Conservation (phyloP, 2,888 invertebrate species). For the Frankliniella intonsa region DNA sequence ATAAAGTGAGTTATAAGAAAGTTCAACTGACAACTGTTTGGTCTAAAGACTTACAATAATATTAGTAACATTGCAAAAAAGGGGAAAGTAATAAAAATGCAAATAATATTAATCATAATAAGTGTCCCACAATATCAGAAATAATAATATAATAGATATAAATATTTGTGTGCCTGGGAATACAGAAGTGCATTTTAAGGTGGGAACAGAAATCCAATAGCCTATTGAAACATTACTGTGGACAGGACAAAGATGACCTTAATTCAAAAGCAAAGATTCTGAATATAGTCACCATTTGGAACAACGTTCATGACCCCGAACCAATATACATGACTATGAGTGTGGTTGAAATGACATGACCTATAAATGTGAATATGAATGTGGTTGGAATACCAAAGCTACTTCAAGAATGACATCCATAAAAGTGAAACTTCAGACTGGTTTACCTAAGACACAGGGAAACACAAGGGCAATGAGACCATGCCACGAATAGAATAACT, state of each 20-base stretch:
- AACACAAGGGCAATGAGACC: neutral
- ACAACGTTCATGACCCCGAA: too few species aligned
- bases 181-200: too few species aligned
- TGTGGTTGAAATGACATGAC: neutral
- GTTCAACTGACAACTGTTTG: slow-evolving; percentile 1
- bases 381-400: neutral
- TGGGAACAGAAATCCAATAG: too few species aligned
- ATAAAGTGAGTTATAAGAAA: neutral
- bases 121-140: too few species aligned
- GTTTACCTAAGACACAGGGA: neutral
- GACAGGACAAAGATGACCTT: neutral
- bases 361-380: neutral
- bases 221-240: too few species aligned
- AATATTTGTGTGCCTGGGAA: too few species aligned
- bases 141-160: too few species aligned
- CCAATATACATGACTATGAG: too few species aligned
- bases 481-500: neutral
- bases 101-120: neutral
- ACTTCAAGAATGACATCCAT: too few species aligned
- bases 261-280: neutral
- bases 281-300: too few species aligned
- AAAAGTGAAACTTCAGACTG: neutral
- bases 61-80: neutral
- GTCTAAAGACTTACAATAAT: neutral
- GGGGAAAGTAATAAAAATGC: neutral